Conservation (phyloP, 2,113 vertebrate genomes). For the Cebidichthys violaceus region DNA sequence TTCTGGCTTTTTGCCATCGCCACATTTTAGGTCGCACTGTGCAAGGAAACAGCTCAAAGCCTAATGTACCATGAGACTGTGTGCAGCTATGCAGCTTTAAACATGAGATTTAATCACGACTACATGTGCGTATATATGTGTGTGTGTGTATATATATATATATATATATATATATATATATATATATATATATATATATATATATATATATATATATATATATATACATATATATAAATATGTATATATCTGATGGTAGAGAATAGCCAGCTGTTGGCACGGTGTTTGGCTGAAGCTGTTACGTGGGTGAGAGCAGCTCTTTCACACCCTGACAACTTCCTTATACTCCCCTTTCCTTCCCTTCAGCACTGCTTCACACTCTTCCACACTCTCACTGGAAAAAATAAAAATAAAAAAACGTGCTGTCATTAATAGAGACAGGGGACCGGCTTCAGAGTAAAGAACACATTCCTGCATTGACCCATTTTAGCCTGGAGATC, state of each 20-base stretch:
- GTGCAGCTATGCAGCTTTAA: no score
- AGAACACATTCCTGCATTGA: background rate
- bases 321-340: constrained; percentile 44
- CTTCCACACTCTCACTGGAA: background rate
- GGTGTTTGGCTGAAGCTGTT: constrained; percentile 1
- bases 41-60: no score
- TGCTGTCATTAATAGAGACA: constrained; percentile 24
- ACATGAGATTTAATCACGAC: no score
- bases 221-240: no score
- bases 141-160: no score
- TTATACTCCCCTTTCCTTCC: background rate
- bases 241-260: background rate
- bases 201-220: no score
- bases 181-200: no score
- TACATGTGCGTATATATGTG: no score
- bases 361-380: constrained; percentile 14
- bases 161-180: no score
- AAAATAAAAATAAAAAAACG: constrained; percentile 4
- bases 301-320: constrained; percentile 17
- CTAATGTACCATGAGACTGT: no score
- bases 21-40: no score
- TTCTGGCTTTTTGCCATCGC: no score
- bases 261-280: constrained; percentile 2
- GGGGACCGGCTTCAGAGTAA: background rate
- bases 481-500: constrained; percentile 19